Percentiles rank a stretch among this genome's conserved stretches.
Evolutionary conservation across 2,888 invertebrate genomes (phyloP).

Genomic region (Folsomia candida): DNA sequence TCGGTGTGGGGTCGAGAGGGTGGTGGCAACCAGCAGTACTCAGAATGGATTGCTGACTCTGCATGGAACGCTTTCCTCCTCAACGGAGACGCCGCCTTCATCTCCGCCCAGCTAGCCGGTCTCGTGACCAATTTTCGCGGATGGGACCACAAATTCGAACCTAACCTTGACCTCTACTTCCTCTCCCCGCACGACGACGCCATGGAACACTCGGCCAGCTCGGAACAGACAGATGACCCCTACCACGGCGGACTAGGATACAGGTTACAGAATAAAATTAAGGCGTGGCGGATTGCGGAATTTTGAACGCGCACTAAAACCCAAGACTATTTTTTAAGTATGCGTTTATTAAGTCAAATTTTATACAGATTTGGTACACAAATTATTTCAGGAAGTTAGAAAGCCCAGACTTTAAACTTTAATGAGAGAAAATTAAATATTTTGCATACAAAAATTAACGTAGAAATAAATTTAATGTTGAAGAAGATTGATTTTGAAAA

Average conservation of each 20-base stretch:
- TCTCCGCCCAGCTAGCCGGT: slow-evolving; percentile 41
- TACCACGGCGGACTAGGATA: slow-evolving; percentile 46
- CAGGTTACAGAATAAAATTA: no score
- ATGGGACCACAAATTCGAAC: slow-evolving; percentile 40
- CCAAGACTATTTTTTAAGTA: no score
- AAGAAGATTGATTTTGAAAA: not conserved
- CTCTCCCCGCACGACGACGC: slow-evolving; percentile 47
- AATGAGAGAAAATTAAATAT: no score
- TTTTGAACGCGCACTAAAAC: no score
- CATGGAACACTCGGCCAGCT: slow-evolving; percentile 45
- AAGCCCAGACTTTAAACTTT: no score
- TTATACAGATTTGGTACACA: no score
- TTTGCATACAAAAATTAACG: no score
- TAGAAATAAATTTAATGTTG: no score
- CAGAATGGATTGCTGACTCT: slow-evolving; percentile 49
- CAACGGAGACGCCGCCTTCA: slow-evolving; percentile 44
- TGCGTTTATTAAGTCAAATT: no score
- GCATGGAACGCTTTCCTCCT: slow-evolving; percentile 40
- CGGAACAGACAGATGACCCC: slow-evolving; percentile 42
- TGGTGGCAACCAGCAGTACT: slow-evolving; percentile 40
- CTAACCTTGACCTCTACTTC: slow-evolving; percentile 35
- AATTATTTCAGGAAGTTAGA: no score
- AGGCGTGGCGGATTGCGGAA: no score
- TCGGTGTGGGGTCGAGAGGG: slow-evolving; percentile 48
- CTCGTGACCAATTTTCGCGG: slow-evolving; percentile 41